Percentiles rank a stretch among this genome's conserved stretches.
Evolutionary conservation across 2,888 invertebrate genomes (phyloP).

Genomic region (Plusia festucae): DNA sequence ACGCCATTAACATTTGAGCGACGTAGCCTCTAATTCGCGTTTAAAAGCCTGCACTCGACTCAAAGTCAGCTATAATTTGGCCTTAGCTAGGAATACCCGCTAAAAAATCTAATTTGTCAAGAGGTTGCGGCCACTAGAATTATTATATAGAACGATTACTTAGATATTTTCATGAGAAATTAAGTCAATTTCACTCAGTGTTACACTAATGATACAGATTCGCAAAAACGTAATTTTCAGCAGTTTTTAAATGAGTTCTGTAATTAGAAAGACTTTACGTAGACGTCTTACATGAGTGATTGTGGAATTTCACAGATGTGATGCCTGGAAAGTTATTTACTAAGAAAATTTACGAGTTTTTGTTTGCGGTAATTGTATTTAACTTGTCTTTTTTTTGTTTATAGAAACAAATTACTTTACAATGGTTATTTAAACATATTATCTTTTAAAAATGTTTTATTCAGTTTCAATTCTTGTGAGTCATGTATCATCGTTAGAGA

Average conservation of each 20-base stretch:
- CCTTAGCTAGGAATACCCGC: slow-evolving; percentile 85
- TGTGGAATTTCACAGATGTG: slow-evolving; percentile 37
- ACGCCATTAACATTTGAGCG: slow-evolving; percentile 86
- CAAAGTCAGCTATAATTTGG: slow-evolving; percentile 87
- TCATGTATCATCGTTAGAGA: background rate
- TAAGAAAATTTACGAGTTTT: slow-evolving; percentile 21
- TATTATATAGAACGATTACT: slow-evolving; percentile 56
- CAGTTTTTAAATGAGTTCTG: slow-evolving; percentile 48
- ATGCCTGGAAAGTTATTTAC: slow-evolving; percentile 35
- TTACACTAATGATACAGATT: slow-evolving; percentile 57
- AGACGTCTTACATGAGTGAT: slow-evolving; percentile 49
- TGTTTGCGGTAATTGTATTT: slow-evolving; percentile 8
- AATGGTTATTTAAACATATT: background rate
- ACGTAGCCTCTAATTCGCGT: slow-evolving; percentile 85
- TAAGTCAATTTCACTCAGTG: slow-evolving; percentile 52
- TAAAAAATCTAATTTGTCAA: slow-evolving; percentile 89
- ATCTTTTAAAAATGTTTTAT: background rate
- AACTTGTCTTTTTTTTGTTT: background rate
- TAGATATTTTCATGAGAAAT: slow-evolving; percentile 53
- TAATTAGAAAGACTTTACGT: slow-evolving; percentile 54
- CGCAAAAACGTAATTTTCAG: slow-evolving; percentile 53
- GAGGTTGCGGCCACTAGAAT: slow-evolving; percentile 69
- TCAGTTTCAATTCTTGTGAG: background rate
- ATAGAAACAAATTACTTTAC: background rate
- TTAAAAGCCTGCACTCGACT: slow-evolving; percentile 89